Evolutionary conservation across 2,797 vertebrate species (phyloP).

Genomic region (Rhyacichthys aspro): DNA sequence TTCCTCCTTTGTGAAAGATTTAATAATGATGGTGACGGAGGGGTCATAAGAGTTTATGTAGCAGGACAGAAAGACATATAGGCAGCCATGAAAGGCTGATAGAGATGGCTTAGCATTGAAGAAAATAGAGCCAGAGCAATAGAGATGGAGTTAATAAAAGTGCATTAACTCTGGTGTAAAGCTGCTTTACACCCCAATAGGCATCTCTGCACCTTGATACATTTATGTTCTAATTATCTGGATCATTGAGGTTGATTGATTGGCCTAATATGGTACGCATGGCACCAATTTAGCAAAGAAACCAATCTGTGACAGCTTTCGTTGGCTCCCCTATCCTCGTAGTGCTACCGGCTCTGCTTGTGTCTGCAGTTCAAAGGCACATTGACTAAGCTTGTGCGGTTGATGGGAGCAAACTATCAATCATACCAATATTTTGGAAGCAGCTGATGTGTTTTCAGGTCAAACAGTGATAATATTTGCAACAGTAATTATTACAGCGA

Average conservation of each 20-base stretch:
- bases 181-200: slow-evolving; percentile 42
- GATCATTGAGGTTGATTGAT: slow-evolving; percentile 69
- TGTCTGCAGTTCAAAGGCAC: slow-evolving; percentile 34
- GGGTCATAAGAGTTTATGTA: slow-evolving; percentile 11
- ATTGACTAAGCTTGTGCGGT: slow-evolving; percentile 29
- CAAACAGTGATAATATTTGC: slow-evolving; percentile 44
- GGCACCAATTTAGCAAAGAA: slow-evolving; percentile 55
- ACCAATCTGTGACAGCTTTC: slow-evolving; percentile 44
- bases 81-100: not conserved
- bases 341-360: slow-evolving; percentile 23
- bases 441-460: slow-evolving; percentile 27
- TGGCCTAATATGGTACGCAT: slow-evolving; percentile 51
- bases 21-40: slow-evolving; percentile 4
- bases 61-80: slow-evolving; percentile 7
- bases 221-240: slow-evolving; percentile 74
- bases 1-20: slow-evolving; percentile 15
- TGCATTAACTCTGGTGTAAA: slow-evolving; percentile 44
- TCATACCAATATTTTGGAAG: slow-evolving; percentile 38
- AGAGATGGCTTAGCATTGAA: slow-evolving; percentile 17
- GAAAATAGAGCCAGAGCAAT: slow-evolving; percentile 10
- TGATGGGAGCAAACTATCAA: slow-evolving; percentile 36
- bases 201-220: slow-evolving; percentile 55
- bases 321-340: slow-evolving; percentile 25
- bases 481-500: slow-evolving; percentile 44
- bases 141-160: slow-evolving; percentile 53